phyloP scores from a whole-genome alignment of 1,140 invertebrate genomes.

The Lithobius niger region DNA sequence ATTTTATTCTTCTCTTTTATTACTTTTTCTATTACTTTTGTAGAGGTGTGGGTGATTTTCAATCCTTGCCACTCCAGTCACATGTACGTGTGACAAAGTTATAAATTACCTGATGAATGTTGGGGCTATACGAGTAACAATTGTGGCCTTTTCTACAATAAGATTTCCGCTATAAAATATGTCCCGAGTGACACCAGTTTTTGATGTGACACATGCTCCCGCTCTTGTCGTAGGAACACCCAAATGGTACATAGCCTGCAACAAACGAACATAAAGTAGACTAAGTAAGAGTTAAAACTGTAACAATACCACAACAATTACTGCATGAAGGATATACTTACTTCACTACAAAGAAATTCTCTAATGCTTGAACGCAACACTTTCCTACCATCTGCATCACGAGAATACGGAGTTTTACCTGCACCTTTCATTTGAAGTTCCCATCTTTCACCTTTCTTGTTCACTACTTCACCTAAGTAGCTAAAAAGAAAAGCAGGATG shows the following conservation, averaged over 20 bases:
- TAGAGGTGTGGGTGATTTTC: too few relatives aligned
- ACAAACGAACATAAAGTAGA: neutral
- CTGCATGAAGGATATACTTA: neutral
- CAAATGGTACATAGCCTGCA: slow-evolving; percentile 6
- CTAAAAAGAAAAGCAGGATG: neutral
- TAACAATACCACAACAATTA: too few relatives aligned
- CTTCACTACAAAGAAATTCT: slow-evolving; percentile 51
- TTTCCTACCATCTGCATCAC: slow-evolving; percentile 48
- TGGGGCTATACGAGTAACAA: slow-evolving; percentile 1
- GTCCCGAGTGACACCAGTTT: neutral
- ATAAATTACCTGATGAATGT: slow-evolving; percentile 7
- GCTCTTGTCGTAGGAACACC: slow-evolving; percentile 4
- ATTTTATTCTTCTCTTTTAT: too few relatives aligned
- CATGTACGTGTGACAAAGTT: too few relatives aligned
- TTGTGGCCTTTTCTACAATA: neutral
- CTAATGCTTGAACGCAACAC: slow-evolving; percentile 47
- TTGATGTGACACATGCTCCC: slow-evolving; percentile 3
- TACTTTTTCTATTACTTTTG: too few relatives aligned
- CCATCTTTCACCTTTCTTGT: slow-evolving; percentile 42
- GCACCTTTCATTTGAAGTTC: slow-evolving; percentile 53
- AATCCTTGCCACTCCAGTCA: too few relatives aligned
- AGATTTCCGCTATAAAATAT: slow-evolving; percentile 2
- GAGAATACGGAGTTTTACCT: slow-evolving; percentile 49
- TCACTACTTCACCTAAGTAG: slow-evolving; percentile 10
- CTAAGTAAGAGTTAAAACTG: neutral